Evolutionary conservation across 2,888 invertebrate species (phyloP), one percentile per base, ranked within the genome.

Genomic region (Saturnia pavonia): DNA sequence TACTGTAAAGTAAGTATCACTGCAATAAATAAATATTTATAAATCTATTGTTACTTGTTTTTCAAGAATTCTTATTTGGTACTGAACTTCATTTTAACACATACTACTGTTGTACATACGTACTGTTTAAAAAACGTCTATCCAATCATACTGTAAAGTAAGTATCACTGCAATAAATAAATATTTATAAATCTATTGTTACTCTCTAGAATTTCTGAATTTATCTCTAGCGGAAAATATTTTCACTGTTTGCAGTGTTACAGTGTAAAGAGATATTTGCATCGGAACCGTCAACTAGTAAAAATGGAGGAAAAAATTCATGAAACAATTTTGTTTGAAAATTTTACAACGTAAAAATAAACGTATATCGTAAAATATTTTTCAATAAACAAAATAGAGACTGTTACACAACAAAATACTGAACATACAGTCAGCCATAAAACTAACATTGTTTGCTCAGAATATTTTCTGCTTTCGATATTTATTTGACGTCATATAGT

Each of bases 401-500:
- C 57, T 60, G 57, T 60, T 60, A 14, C 40, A 65, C 40, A n/a
- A 4, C 65, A 65, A 40, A 65, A 40, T 40, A 65, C 34, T 8
- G 19, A 65, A 6, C 40, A 72, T 74, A 72, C 69, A 72, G 71
- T 73, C 60, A 54, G 72, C 72, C 72, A 73, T 70, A 75, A 73
- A 72, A 75, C 74, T 75, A 71, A 67, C 69, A 51, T 77, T 76
- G 73, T 73, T 77, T 78, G 76, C 78, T 81, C 74, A 76, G 75
- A 76, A 80, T 79, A 77, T 80, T 77, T 78, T 74, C 75, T 75
- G 71, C 72, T 75, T 76, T 77, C 78, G 74, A 78, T 82, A 82
- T 82, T 81, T 82, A 82, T 82, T 77, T 81, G 82, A 80, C 77
- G 75, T 75, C 69, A 76, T 78, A n/a, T n/a, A n/a, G n/a, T 77